Evolutionary conservation across 2,888 invertebrate genomes (phyloP).

Genomic region (Agrilus biguttatus): DNA sequence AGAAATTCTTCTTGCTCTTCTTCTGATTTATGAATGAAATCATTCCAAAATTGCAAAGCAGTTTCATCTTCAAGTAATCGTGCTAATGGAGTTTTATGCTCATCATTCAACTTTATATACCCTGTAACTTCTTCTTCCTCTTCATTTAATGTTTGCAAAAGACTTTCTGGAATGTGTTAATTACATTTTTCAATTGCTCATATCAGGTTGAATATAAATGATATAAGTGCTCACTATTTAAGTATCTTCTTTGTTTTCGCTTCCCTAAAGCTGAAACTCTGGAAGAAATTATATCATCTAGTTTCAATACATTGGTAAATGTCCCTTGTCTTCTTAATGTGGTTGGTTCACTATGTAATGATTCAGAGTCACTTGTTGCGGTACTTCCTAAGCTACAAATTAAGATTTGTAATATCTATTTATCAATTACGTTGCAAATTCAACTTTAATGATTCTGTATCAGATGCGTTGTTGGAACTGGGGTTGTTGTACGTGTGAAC

Average conservation of each 20-base stretch:
- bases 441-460: slow-evolving; percentile 22
- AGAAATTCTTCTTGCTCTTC: slow-evolving; percentile 18
- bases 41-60: slow-evolving; percentile 21
- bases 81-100: slow-evolving; percentile 19
- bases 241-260: slow-evolving; percentile 18
- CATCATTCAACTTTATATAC: slow-evolving; percentile 16
- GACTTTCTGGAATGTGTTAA: slow-evolving; percentile 13
- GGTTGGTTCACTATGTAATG: slow-evolving; percentile 14
- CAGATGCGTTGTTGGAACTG: slow-evolving; percentile 14
- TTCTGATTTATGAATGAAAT: slow-evolving; percentile 22
- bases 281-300: slow-evolving; percentile 12
- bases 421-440: slow-evolving; percentile 5
- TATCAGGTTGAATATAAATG: neutral
- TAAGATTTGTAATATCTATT: neutral
- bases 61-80: slow-evolving; percentile 17
- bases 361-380: slow-evolving; percentile 19
- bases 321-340: neutral
- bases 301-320: neutral
- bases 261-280: slow-evolving; percentile 18
- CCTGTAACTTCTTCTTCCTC: slow-evolving; percentile 17
- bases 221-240: slow-evolving; percentile 16
- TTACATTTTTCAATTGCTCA: neutral
- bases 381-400: slow-evolving; percentile 16
- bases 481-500: slow-evolving; percentile 16
- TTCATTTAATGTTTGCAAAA: slow-evolving; percentile 19